Evolutionary conservation across 64 coral and sea anemone species (phyloP).

Genomic region (Pocillopora damicornis): DNA sequence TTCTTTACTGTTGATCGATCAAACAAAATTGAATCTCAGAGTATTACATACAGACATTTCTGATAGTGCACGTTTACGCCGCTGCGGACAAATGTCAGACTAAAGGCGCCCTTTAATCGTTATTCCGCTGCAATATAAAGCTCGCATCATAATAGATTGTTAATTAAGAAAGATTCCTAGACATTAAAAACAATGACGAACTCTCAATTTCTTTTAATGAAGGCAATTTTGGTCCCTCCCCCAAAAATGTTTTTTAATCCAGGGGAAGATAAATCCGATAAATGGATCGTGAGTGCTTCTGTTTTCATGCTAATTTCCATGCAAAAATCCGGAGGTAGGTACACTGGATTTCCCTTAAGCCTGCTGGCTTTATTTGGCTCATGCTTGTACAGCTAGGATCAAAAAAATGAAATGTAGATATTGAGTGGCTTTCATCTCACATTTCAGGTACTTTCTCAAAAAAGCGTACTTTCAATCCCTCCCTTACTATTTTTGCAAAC

Average conservation of each 20-base stretch:
- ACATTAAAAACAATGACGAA: not conserved
- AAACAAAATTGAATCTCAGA: not conserved
- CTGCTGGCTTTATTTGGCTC: too few relatives aligned
- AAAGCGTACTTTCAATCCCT: too few relatives aligned
- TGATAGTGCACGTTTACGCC: not conserved
- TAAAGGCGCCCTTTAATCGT: not conserved
- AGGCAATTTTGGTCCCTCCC: not conserved
- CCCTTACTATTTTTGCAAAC: too few relatives aligned
- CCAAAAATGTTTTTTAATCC: not conserved
- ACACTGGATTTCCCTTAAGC: too few relatives aligned
- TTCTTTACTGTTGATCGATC: not conserved
- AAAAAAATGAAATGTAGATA: too few relatives aligned
- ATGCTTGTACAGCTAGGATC: too few relatives aligned
- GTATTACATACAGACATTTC: not conserved
- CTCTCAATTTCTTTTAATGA: not conserved
- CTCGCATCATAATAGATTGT: not conserved
- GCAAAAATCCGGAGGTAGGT: too few relatives aligned
- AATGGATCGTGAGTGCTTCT: not conserved
- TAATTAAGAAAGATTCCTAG: not conserved
- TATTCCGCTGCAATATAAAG: not conserved
- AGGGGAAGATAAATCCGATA: not conserved
- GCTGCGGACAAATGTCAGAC: not conserved
- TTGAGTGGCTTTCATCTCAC: too few relatives aligned
- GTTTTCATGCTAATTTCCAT: not conserved
- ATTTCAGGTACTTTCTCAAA: too few relatives aligned